Conservation (phyloP, 2,888 invertebrate genomes). For the Chorisops tibialis region DNA sequence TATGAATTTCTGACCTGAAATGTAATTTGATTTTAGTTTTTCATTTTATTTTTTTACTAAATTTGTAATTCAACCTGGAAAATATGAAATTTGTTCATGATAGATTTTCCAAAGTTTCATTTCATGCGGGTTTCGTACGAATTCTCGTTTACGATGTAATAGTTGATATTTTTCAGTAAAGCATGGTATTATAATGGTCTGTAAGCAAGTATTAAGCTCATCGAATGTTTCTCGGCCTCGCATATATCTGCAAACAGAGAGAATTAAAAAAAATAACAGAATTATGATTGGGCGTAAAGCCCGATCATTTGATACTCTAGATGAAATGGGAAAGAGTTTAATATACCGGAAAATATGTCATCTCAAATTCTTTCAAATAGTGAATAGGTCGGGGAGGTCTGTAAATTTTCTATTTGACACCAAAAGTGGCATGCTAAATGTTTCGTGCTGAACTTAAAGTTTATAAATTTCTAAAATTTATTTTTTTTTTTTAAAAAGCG, state of each 20-base stretch:
- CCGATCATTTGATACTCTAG: too few species aligned
- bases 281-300: too few species aligned
- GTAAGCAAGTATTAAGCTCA: constrained; percentile 39
- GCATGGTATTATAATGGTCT: constrained; percentile 38
- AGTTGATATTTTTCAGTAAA: constrained; percentile 44
- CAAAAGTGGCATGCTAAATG: too few species aligned
- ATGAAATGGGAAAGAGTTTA: too few species aligned
- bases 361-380: too few species aligned
- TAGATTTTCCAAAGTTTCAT: constrained; percentile 42
- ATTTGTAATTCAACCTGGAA: constrained; percentile 38
- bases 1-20: constrained; percentile 41
- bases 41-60: background rate
- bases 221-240: constrained; percentile 41
- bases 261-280: too few species aligned
- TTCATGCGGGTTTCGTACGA: constrained; percentile 37
- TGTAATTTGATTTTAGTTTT: background rate
- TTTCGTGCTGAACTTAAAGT: too few species aligned
- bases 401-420: background rate
- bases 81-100: constrained; percentile 38
- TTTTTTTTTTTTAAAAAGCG: background rate
- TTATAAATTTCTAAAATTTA: background rate
- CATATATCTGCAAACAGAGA: constrained; percentile 38
- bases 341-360: too few species aligned
- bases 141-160: constrained; percentile 38
- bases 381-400: background rate